Conservation (phyloP, 2,797 vertebrate species). For the Emys orbicularis region DNA sequence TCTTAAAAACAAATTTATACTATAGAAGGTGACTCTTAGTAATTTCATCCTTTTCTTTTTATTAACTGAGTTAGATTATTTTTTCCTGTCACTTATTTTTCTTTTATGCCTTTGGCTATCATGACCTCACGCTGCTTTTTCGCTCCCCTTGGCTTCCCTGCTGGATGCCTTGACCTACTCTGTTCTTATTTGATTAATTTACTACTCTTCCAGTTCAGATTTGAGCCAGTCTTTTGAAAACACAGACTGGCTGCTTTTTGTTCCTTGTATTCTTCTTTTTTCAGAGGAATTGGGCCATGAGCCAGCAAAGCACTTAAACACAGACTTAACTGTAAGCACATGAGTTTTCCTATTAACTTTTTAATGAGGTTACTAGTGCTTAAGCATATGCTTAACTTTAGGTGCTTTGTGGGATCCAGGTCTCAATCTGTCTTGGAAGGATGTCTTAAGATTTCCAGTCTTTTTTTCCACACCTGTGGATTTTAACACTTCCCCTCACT, state of each 20-base stretch:
- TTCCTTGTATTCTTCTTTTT: neutral
- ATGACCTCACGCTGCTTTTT: neutral
- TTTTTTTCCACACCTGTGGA: neutral
- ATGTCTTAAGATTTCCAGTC: neutral
- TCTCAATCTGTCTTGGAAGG: neutral
- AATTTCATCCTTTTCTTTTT: neutral
- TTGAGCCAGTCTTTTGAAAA: neutral
- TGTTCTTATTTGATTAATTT: conserved; percentile 1
- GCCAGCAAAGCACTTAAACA: neutral
- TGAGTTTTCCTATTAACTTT: neutral
- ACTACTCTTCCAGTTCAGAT: neutral
- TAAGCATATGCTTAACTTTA: neutral
- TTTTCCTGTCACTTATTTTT: neutral
- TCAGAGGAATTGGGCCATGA: neutral
- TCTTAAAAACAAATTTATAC: neutral
- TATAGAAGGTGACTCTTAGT: neutral
- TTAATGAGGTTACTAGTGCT: neutral
- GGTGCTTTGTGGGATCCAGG: neutral
- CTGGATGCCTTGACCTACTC: neutral
- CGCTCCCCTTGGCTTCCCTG: neutral
- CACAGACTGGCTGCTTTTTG: neutral
- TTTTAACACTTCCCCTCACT: neutral
- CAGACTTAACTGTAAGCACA: neutral
- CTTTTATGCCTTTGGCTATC: neutral
- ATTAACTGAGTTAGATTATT: neutral